These are phyloP conservation scores for Heliconius cydno DNA, from an alignment of 2,888 invertebrate species.

Conservation along the genomic window DNA sequence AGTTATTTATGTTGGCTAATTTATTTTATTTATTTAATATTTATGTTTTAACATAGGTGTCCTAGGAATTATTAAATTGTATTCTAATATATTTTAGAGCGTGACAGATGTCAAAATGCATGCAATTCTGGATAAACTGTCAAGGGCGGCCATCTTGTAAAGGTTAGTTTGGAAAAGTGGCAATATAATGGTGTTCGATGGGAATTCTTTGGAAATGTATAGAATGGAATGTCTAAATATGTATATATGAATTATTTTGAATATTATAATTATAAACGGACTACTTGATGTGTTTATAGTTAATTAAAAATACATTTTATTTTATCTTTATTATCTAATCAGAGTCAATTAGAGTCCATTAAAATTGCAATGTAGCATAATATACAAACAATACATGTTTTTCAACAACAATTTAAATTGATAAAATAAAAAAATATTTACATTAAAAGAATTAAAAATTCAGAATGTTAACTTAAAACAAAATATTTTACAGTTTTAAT, in stretches of 20 bases:
- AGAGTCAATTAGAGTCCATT: too few species aligned
- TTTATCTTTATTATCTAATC: too few species aligned
- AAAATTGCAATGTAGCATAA: too few species aligned
- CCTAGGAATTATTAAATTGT: slow-evolving; percentile 44
- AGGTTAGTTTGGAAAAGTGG: slow-evolving; percentile 73
- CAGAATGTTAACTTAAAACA: too few species aligned
- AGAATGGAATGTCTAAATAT: slow-evolving; percentile 10
- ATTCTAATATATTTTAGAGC: slow-evolving; percentile 74
- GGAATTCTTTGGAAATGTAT: background rate
- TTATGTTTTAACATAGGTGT: slow-evolving; percentile 39
- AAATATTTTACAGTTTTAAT: too few species aligned
- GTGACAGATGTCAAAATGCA: slow-evolving; percentile 79
- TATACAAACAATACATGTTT: too few species aligned
- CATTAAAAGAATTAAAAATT: too few species aligned
- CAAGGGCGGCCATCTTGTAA: slow-evolving; percentile 73
- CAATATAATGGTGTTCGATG: slow-evolving; percentile 55
- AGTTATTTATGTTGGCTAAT: slow-evolving; percentile 27
- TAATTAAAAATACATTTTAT: background rate
- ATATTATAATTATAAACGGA: background rate
- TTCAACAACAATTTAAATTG: too few species aligned
- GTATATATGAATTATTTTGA: background rate
- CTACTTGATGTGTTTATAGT: background rate
- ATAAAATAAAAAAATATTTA: too few species aligned
- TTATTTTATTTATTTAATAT: slow-evolving; percentile 28
- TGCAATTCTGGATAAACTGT: slow-evolving; percentile 74